phyloP scores from a whole-genome alignment of 1,140 invertebrate genomes.

The Coelopa frigida region DNA sequence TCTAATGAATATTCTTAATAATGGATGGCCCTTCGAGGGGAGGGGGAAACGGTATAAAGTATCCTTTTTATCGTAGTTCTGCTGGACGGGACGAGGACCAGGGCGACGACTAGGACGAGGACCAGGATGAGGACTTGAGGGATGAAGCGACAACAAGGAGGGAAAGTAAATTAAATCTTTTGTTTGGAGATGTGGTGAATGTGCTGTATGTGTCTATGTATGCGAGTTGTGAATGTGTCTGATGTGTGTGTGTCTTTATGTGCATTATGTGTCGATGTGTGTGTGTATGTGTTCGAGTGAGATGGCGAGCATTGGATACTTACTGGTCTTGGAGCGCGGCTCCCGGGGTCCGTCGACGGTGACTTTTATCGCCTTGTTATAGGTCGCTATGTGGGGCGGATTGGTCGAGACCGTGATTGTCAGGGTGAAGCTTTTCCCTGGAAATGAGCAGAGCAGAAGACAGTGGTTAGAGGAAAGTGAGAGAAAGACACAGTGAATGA shows the following conservation, averaged over 20 bases:
- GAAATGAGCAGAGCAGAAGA: slow-evolving; percentile 44
- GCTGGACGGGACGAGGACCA: neutral
- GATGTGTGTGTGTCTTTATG: neutral
- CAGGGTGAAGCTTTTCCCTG: slow-evolving; percentile 96
- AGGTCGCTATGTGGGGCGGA: slow-evolving; percentile 93
- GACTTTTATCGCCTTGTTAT: slow-evolving; percentile 97
- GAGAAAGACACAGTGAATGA: too few species aligned
- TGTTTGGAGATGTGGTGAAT: neutral
- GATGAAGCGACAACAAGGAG: neutral
- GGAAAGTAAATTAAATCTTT: slow-evolving; percentile 17
- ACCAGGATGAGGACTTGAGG: neutral
- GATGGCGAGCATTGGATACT: slow-evolving; percentile 51
- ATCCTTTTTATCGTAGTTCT: neutral
- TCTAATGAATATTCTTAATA: slow-evolving; percentile 38
- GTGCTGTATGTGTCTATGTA: neutral
- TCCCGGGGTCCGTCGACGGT: slow-evolving; percentile 97
- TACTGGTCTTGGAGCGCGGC: slow-evolving; percentile 94
- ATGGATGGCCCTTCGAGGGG: slow-evolving; percentile 17
- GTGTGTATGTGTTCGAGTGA: slow-evolving; percentile 5
- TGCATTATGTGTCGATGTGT: slow-evolving; percentile 3
- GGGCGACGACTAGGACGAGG: neutral
- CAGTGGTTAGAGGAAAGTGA: too few species aligned
- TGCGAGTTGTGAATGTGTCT: neutral
- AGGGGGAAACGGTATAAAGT: slow-evolving; percentile 4
- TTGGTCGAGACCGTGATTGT: slow-evolving; percentile 90